Percentiles rank a stretch among this genome's conserved stretches.
Evolutionary conservation across 1,140 invertebrate species (phyloP).

Genomic region (Yoshiicerus persimilis): DNA sequence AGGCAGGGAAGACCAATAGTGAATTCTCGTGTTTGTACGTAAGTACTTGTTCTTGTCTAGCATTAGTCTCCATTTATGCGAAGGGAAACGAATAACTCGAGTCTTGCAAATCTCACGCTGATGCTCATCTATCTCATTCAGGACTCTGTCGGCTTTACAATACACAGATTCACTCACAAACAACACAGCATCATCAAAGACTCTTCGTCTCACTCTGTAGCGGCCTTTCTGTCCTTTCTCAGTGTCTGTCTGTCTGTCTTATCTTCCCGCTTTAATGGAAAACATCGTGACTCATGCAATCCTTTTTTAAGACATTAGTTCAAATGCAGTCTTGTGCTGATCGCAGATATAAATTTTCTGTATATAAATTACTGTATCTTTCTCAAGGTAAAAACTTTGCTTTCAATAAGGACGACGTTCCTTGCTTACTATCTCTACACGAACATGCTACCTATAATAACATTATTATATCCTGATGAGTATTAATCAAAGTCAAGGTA

Average conservation of each 20-base stretch:
- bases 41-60: background rate
- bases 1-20: background rate
- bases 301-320: background rate
- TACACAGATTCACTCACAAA: background rate
- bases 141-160: background rate
- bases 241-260: background rate
- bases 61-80: constrained; percentile 12
- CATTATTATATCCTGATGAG: background rate
- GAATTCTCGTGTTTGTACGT: background rate
- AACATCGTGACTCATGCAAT: background rate
- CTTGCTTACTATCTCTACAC: too few relatives aligned
- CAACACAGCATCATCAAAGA: background rate
- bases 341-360: background rate
- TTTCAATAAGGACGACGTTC: too few relatives aligned
- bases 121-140: constrained; percentile 11
- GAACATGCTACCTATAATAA: background rate
- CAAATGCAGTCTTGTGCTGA: background rate
- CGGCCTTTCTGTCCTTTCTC: background rate
- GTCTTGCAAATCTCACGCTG: background rate
- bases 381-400: background rate
- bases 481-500: background rate
- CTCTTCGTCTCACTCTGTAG: background rate
- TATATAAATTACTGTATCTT: too few relatives aligned
- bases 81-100: background rate
- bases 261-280: background rate